These are phyloP conservation scores for Campoplex capitator DNA, from an alignment of 2,888 invertebrate genomes.

Conservation along the genomic window DNA sequence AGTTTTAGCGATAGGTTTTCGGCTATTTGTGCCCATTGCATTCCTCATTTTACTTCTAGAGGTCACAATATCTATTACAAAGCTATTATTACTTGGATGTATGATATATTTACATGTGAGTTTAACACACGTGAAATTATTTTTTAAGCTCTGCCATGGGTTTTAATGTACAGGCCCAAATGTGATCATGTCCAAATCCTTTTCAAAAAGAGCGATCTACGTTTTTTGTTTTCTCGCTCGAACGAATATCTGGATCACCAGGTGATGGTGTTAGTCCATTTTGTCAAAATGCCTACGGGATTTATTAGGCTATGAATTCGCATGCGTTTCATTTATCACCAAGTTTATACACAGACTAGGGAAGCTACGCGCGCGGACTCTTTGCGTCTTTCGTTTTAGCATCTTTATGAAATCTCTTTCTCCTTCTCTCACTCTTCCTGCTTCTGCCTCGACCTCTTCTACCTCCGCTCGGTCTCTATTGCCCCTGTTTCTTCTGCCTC, in stretches of 20 bases:
- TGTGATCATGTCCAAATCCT: neutral
- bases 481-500: too few species aligned
- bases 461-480: too few species aligned
- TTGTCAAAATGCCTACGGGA: neutral
- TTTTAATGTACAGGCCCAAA: neutral
- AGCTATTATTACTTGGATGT: slow-evolving; percentile 27
- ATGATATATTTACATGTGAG: slow-evolving; percentile 58
- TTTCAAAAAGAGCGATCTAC: neutral
- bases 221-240: too few species aligned
- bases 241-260: neutral
- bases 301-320: neutral
- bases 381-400: too few species aligned
- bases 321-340: neutral
- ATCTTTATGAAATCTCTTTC: too few species aligned
- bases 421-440: too few species aligned
- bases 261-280: neutral
- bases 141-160: neutral
- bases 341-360: too few species aligned
- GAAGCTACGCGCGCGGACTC: too few species aligned
- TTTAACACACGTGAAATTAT: neutral
- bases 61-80: slow-evolving; percentile 52
- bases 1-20: slow-evolving; percentile 27
- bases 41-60: slow-evolving; percentile 40
- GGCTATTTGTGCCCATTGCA: slow-evolving; percentile 57
- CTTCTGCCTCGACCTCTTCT: too few species aligned